These are phyloP conservation scores for Geothlypis trichas DNA, from an alignment of 2,113 vertebrate species.

Conservation along the genomic window DNA sequence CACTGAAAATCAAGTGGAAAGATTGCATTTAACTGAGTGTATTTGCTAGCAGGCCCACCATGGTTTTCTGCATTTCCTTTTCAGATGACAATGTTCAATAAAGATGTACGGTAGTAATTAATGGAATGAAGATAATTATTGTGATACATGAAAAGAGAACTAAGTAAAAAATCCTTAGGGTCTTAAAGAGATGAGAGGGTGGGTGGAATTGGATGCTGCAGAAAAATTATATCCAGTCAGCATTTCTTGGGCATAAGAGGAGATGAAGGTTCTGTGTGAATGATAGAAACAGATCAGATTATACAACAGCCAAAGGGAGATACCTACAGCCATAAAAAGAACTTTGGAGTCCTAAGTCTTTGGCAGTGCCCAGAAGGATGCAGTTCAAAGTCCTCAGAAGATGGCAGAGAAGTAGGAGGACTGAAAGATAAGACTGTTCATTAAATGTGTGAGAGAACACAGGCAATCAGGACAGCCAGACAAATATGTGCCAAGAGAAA, in stretches of 20 bases:
- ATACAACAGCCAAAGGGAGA: background rate
- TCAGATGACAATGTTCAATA: background rate
- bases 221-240: background rate
- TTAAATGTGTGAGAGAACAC: background rate
- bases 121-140: background rate
- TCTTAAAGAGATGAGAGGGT: background rate
- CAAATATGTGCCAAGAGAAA: fast-evolving
- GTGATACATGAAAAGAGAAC: background rate
- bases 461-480: background rate
- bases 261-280: background rate
- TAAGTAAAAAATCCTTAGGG: background rate
- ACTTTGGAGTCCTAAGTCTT: background rate
- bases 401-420: background rate
- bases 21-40: background rate
- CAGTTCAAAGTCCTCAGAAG: background rate
- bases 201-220: background rate
- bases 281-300: background rate
- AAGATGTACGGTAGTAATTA: background rate
- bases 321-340: background rate
- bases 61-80: background rate
- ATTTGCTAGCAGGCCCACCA: background rate
- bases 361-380: background rate
- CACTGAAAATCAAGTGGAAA: background rate
- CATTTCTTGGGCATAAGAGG: background rate
- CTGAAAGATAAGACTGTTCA: background rate